Percentiles rank a stretch among this genome's conserved stretches.
Evolutionary conservation across 2,888 invertebrate species (phyloP).

Genomic region (Seira musarum): DNA sequence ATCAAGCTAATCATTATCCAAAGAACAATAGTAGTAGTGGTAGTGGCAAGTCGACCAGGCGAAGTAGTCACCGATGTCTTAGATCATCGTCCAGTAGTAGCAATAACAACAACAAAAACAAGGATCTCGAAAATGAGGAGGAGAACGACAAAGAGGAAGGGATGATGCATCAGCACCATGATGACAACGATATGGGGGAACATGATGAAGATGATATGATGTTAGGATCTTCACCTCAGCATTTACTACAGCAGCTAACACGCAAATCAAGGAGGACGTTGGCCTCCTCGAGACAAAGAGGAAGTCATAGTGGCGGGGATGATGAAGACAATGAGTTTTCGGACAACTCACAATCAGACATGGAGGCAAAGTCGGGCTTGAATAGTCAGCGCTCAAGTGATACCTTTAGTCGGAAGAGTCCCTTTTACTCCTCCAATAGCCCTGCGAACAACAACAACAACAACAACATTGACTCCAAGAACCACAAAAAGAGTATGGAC

Average conservation of each 20-base stretch:
- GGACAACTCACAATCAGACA: conserved; percentile 65
- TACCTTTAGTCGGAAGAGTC: conserved; percentile 49
- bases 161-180: conserved; percentile 22
- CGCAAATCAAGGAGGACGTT: conserved; percentile 1
- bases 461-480: conserved; percentile 59
- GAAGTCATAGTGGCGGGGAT: conserved; percentile 17
- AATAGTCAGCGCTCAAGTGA: conserved; percentile 28
- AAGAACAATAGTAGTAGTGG: conserved; percentile 35
- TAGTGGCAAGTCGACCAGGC: conserved; percentile 16
- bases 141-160: conserved; percentile 27
- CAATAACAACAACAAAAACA: conserved; percentile 46
- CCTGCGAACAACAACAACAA: conserved; percentile 54
- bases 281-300: not conserved
- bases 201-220: conserved; percentile 31
- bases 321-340: conserved; percentile 65
- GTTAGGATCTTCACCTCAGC: conserved; percentile 37
- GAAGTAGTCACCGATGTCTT: conserved; percentile 37
- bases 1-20: conserved; percentile 32
- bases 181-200: conserved; percentile 5
- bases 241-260: conserved; percentile 34
- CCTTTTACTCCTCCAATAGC: conserved; percentile 23
- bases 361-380: conserved; percentile 31
- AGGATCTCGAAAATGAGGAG: conserved; percentile 21
- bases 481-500: conserved; percentile 81
- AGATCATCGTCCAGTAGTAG: conserved; percentile 26